Percentiles rank a stretch among this genome's conserved stretches.
Evolutionary conservation across 2,113 vertebrate genomes (phyloP).

Genomic region (Micronycteris hirsuta): DNA sequence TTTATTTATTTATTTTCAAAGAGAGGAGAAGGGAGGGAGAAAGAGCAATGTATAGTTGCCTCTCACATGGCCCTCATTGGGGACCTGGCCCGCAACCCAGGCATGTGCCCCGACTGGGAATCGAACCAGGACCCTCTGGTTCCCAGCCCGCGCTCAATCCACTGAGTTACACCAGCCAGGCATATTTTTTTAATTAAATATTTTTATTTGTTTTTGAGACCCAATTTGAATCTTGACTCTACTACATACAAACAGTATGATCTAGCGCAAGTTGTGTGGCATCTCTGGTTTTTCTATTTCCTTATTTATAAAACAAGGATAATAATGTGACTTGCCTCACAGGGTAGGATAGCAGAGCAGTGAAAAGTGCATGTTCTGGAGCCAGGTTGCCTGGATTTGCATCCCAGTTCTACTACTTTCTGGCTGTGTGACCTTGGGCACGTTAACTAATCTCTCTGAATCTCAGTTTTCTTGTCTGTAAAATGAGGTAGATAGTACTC

Average conservation of each 20-base stretch:
- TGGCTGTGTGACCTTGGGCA: background rate
- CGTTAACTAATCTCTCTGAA: background rate
- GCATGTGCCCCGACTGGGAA: too few relatives aligned
- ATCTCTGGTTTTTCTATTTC: constrained; percentile 23
- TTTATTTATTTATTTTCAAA: too few relatives aligned
- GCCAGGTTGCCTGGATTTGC: background rate
- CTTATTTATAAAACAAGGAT: background rate
- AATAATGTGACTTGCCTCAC: background rate
- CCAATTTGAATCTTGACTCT: background rate
- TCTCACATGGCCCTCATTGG: too few relatives aligned
- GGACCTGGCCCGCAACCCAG: too few relatives aligned
- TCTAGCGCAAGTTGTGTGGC: background rate
- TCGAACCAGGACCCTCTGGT: too few relatives aligned
- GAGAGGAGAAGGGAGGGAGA: too few relatives aligned
- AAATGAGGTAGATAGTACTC: background rate
- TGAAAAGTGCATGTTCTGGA: background rate
- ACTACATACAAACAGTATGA: background rate
- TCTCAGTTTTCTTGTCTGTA: background rate
- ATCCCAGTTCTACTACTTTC: background rate
- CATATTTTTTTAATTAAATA: too few relatives aligned
- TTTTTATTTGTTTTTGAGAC: background rate
- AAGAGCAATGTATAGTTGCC: too few relatives aligned
- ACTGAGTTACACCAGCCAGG: too few relatives aligned
- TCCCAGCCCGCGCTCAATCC: too few relatives aligned
- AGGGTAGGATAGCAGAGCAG: background rate